phyloP scores from a whole-genome alignment of 2,797 vertebrate species.

The Myripristis murdjan region DNA sequence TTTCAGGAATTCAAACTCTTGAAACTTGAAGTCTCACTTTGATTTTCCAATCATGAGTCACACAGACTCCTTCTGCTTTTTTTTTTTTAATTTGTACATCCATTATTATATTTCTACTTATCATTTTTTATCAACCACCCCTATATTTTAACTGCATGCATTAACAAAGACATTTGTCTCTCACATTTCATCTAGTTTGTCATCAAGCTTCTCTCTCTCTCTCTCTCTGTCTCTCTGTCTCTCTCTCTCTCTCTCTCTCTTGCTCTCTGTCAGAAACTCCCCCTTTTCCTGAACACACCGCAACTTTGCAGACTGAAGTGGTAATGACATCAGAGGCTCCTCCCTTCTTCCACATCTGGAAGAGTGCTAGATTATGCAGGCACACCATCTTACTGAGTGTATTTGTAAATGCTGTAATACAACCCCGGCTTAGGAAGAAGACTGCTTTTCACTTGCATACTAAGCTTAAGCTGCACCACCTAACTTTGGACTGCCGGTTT shows the following conservation, averaged over 20 bases:
- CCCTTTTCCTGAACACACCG: slow-evolving; percentile 24
- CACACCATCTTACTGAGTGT: background rate
- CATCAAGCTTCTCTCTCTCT: slow-evolving; percentile 12
- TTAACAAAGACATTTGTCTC: background rate
- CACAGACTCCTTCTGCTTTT: too few species aligned
- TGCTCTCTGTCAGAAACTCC: slow-evolving; percentile 36
- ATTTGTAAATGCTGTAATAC: background rate
- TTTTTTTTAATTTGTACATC: too few species aligned
- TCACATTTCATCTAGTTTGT: slow-evolving; percentile 5
- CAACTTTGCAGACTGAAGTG: slow-evolving; percentile 19
- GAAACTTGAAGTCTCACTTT: too few species aligned
- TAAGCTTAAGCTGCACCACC: background rate
- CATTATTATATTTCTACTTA: too few species aligned
- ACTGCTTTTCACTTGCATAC: background rate
- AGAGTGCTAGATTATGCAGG: background rate
- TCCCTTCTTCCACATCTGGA: slow-evolving; percentile 57
- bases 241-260: slow-evolving; percentile 17
- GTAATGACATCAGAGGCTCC: slow-evolving; percentile 46
- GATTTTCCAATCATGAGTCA: too few species aligned
- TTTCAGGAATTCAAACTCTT: background rate
- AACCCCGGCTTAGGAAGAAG: background rate
- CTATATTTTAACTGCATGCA: too few species aligned
- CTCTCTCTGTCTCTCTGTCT: slow-evolving; percentile 1
- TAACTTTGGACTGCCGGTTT: slow-evolving; percentile 24
- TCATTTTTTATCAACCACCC: too few species aligned